Conservation (phyloP, 1,140 invertebrate species). For the Hestina assimilis region DNA sequence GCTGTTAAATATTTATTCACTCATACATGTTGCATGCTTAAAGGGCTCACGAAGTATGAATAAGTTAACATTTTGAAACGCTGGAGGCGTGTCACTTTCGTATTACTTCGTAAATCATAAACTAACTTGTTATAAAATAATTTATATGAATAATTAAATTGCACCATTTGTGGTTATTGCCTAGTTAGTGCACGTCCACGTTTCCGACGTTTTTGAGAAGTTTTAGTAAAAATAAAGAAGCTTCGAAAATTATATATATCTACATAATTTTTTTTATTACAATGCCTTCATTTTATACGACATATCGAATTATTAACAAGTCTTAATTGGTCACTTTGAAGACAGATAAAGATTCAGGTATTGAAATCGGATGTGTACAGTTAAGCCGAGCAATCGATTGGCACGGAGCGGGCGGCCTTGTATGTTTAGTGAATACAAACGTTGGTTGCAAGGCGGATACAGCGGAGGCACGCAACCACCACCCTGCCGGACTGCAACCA, state of each 20-base stretch:
- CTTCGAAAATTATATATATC: no score
- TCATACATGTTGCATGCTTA: background rate
- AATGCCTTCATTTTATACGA: background rate
- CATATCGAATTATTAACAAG: no score
- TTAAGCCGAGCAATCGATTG: slow-evolving; percentile 57
- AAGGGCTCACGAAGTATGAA: slow-evolving; percentile 19
- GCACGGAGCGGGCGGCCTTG: slow-evolving; percentile 54
- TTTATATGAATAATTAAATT: slow-evolving; percentile 14
- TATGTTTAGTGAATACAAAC: slow-evolving; percentile 61
- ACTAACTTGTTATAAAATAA: slow-evolving; percentile 8
- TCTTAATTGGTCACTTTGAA: background rate
- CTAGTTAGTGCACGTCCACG: background rate
- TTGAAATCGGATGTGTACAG: slow-evolving; percentile 56
- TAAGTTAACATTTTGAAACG: slow-evolving; percentile 20
- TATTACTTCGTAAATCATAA: slow-evolving; percentile 16
- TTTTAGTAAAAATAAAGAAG: no score
- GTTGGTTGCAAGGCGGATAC: slow-evolving; percentile 62
- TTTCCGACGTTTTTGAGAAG: no score
- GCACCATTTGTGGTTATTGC: background rate
- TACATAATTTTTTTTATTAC: background rate
- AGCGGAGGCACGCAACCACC: slow-evolving; percentile 47
- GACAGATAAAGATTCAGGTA: slow-evolving; percentile 37
- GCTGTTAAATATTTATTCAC: no score
- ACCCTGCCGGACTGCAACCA: slow-evolving; percentile 51
- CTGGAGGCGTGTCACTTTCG: slow-evolving; percentile 14